Percentiles rank a stretch among this genome's conserved stretches.
These are phyloP conservation scores for Epizoanthus ramosus DNA, from an alignment of 92 coral and sea anemone genomes.

Conservation along the genomic window DNA sequence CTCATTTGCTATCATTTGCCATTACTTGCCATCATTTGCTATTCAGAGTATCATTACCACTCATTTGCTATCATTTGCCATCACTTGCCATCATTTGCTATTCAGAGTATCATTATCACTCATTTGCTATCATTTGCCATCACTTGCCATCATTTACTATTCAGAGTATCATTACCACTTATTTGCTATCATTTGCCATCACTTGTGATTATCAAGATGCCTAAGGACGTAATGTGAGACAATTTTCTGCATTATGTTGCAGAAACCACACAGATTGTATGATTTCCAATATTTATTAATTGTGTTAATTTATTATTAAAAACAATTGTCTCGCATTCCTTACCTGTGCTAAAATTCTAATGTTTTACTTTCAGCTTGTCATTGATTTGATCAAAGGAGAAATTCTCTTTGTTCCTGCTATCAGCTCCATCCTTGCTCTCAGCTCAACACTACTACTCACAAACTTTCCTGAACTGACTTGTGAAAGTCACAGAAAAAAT, in stretches of 20 bases:
- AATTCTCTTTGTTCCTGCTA: not conserved
- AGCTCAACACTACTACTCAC: constrained; percentile 68
- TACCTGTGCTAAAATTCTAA: not conserved
- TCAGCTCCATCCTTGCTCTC: constrained; percentile 44
- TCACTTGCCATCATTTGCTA: too few relatives aligned
- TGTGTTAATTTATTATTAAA: not conserved
- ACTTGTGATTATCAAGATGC: too few relatives aligned
- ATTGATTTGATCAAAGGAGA: constrained; percentile 9
- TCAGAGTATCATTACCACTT: too few relatives aligned
- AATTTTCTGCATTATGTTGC: not conserved
- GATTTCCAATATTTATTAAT: not conserved
- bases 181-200: not conserved
- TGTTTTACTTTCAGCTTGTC: constrained; percentile 36
- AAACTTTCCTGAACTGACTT: constrained; percentile 61
- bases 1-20: too few relatives aligned
- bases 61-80: too few relatives aligned
- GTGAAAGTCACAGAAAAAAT: constrained; percentile 50
- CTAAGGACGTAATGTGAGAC: too few relatives aligned
- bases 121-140: too few relatives aligned
- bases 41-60: too few relatives aligned
- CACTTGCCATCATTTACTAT: not conserved
- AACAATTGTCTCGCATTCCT: not conserved
- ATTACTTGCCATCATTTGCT: too few relatives aligned
- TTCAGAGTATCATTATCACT: too few relatives aligned
- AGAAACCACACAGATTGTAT: not conserved